Evolutionary conservation across 2,888 invertebrate species (phyloP).

Genomic region (Sesia bembeciformis): DNA sequence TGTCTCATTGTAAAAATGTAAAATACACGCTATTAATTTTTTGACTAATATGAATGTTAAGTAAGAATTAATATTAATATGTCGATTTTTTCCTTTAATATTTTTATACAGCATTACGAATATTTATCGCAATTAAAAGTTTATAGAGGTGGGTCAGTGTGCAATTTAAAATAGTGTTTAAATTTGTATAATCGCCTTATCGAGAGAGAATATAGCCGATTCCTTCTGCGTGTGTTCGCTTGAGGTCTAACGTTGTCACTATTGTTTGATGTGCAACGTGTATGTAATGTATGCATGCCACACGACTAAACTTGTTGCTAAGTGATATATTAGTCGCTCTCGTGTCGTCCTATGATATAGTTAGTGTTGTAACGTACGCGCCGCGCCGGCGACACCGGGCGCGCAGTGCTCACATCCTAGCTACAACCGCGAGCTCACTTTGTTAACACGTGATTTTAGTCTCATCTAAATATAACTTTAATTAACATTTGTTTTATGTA

Average conservation of each 20-base stretch:
- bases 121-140: slow-evolving; percentile 73
- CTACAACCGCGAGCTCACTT: too few species aligned
- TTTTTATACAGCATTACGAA: slow-evolving; percentile 73
- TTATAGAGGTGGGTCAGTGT: slow-evolving; percentile 72
- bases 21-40: slow-evolving; percentile 67
- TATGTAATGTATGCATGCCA: slow-evolving; percentile 15
- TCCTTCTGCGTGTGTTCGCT: slow-evolving; percentile 60
- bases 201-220: slow-evolving; percentile 69
- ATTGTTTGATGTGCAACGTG: slow-evolving; percentile 33
- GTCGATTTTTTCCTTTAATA: slow-evolving; percentile 71
- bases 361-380: neutral
- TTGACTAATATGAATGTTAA: slow-evolving; percentile 63
- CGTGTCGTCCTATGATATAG: neutral
- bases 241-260: slow-evolving; percentile 41
- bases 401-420: too few species aligned
- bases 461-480: too few species aligned
- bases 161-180: slow-evolving; percentile 68
- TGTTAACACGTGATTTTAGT: too few species aligned
- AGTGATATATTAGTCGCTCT: slow-evolving; percentile 13
- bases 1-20: slow-evolving; percentile 72
- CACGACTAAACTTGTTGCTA: slow-evolving; percentile 26
- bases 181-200: slow-evolving; percentile 63
- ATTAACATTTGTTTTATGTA: too few species aligned
- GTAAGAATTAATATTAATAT: slow-evolving; percentile 58
- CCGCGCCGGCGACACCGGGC: too few species aligned